Conservation (phyloP, 2,797 vertebrate species). For the Gallirallus australis region DNA sequence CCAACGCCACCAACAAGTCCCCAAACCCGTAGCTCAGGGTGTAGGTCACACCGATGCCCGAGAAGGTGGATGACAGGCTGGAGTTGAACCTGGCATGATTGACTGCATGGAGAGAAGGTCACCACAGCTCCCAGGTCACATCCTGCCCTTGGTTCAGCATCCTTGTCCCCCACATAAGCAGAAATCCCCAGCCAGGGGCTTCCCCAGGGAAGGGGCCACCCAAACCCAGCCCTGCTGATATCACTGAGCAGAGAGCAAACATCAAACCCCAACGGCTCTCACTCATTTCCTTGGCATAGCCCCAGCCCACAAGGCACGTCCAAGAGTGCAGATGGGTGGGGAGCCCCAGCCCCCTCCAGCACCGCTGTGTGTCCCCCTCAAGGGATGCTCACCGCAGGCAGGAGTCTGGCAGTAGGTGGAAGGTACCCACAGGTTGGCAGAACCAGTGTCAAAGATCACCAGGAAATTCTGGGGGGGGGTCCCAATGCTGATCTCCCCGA, state of each 20-base stretch:
- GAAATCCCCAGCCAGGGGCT: not conserved
- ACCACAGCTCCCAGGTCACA: not conserved
- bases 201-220: not conserved
- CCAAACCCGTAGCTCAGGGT: conserved; percentile 78
- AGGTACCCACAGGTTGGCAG: conserved; percentile 72
- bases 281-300: not conserved
- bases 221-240: fast-evolving
- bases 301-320: not conserved
- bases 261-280: not conserved
- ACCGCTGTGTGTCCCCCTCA: not conserved
- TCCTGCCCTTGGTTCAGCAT: not conserved
- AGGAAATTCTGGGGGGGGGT: conserved; percentile 69
- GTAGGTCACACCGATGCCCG: conserved; percentile 29
- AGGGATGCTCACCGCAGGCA: conserved; percentile 78
- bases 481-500: conserved; percentile 73
- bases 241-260: not conserved
- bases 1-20: conserved; percentile 76
- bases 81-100: conserved; percentile 77
- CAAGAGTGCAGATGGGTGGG: fast-evolving
- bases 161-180: not conserved
- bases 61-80: conserved; percentile 77
- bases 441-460: conserved; percentile 71
- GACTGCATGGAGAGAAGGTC: conserved; percentile 55
- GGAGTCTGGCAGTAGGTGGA: conserved; percentile 79
- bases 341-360: fast-evolving